Evolutionary conservation across 1,140 invertebrate species (phyloP).

Genomic region (Ruditapes philippinarum): DNA sequence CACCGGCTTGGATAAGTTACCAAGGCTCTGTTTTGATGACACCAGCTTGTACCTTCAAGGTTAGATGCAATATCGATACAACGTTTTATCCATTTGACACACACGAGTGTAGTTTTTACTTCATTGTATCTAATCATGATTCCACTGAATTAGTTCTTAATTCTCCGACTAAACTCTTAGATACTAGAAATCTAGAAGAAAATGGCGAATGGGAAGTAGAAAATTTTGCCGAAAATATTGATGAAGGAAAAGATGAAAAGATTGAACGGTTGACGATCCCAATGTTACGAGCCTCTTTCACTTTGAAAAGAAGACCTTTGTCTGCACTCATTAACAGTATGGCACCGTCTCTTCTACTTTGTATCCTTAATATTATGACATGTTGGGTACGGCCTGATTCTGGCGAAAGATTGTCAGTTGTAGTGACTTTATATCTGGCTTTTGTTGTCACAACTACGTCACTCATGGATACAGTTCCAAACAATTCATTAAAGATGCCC

Average conservation of each 20-base stretch:
- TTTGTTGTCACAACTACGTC: not conserved
- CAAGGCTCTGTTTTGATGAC: not conserved
- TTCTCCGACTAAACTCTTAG: not conserved
- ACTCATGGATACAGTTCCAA: not conserved
- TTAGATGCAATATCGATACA: not conserved
- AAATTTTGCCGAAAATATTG: not conserved
- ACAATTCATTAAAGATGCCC: not conserved
- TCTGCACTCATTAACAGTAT: not conserved
- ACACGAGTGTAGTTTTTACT: not conserved
- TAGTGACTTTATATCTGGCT: not conserved
- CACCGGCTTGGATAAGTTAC: not conserved
- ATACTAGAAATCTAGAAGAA: not conserved
- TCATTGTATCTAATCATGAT: not conserved
- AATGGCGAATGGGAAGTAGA: not conserved
- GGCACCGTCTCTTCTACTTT: not conserved
- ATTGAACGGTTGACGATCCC: not conserved
- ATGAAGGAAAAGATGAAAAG: not conserved
- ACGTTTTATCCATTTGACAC: constrained; percentile 12
- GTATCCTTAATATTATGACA: not conserved
- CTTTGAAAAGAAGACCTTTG: not conserved
- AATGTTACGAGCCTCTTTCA: not conserved
- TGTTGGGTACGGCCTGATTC: not conserved
- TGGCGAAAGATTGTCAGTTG: constrained; percentile 21
- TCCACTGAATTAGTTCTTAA: not conserved
- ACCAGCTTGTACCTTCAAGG: not conserved